Conservation (phyloP, 2,888 invertebrate species). For the Desoria tigrina region DNA sequence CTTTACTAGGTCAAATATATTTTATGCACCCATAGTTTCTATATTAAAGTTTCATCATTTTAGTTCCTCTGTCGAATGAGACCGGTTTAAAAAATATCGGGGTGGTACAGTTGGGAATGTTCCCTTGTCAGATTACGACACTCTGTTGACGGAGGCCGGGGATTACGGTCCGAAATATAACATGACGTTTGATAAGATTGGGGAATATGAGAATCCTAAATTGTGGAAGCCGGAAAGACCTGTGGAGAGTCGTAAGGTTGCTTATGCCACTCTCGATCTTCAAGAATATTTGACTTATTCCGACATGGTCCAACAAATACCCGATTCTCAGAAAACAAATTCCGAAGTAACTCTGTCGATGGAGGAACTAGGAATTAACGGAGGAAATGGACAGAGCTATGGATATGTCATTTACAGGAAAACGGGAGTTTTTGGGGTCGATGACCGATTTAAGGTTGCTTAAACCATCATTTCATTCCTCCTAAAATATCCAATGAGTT, state of each 20-base stretch:
- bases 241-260: slow-evolving; percentile 52
- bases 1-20: slow-evolving; percentile 62
- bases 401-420: slow-evolving; percentile 63
- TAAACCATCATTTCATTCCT: too few species aligned
- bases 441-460: too few species aligned
- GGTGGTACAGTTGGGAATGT: too few species aligned
- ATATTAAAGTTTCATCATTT: too few species aligned
- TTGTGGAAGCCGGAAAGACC: slow-evolving; percentile 55
- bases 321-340: not conserved
- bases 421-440: too few species aligned
- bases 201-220: slow-evolving; percentile 54
- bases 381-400: slow-evolving; percentile 62
- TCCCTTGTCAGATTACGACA: slow-evolving; percentile 90
- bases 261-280: slow-evolving; percentile 54
- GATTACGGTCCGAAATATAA: slow-evolving; percentile 82
- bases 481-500: slow-evolving; percentile 23
- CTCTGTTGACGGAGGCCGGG: slow-evolving; percentile 83
- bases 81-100: too few species aligned
- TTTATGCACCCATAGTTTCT: too few species aligned
- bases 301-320: slow-evolving; percentile 49
- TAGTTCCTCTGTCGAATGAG: too few species aligned
- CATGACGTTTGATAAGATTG: slow-evolving; percentile 65
- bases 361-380: slow-evolving; percentile 57
- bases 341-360: slow-evolving; percentile 54
- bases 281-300: slow-evolving; percentile 44